Base-by-base conservation (phyloP, 2,797 vertebrate species). In the Tauraco hartlaubi region DNA sequence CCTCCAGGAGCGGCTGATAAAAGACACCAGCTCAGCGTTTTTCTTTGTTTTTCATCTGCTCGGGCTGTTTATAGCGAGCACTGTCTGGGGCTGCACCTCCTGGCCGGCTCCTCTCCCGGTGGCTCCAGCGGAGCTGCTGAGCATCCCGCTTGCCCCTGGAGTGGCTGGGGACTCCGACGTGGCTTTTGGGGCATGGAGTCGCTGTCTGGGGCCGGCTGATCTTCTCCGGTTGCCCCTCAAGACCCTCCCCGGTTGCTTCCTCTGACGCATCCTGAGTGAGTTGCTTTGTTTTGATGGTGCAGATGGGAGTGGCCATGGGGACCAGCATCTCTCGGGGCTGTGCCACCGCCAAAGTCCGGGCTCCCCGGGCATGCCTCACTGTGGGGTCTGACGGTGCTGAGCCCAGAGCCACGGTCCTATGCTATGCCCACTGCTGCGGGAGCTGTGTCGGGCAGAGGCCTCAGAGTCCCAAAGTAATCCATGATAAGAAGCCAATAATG, bases 11-110 rank as follows among this genome's bases (percentile, higher is more conserved):
- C 2, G 21, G 46, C 87, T 52, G 73, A 91, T 66, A 76, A 80
- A 92, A 95, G 94, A 74, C 94, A 95, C 95, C 76, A 95, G 83
- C 94, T 97, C 96, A 96, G 95, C 96, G 15, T 72, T 97, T 97
- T 95, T 49, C 96, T 97, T 96, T 97, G 96, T 96, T 95, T 96
- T 95, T 91, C 79, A 58, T 91, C 76, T 92, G 82, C 95, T 90
- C 9, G 13, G 90, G 85, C 80, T 90, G 93, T 94, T 95, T 67
- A 52, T 35, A 58, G 80, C 39, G 10, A 92, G 91, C 82, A 59
- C 68, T 1, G 58, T 71, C 41, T 54, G 51, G 72, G 51, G 90
- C 91, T 80, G 85, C 85, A 85, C 87, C 89, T 94, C 78, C 59
- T 4, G 5, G 20, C 63, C 29, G 4, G 63, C 88, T 94, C 64